phyloP scores from a whole-genome alignment of 2,888 invertebrate genomes.

The Andrena bucephala region DNA sequence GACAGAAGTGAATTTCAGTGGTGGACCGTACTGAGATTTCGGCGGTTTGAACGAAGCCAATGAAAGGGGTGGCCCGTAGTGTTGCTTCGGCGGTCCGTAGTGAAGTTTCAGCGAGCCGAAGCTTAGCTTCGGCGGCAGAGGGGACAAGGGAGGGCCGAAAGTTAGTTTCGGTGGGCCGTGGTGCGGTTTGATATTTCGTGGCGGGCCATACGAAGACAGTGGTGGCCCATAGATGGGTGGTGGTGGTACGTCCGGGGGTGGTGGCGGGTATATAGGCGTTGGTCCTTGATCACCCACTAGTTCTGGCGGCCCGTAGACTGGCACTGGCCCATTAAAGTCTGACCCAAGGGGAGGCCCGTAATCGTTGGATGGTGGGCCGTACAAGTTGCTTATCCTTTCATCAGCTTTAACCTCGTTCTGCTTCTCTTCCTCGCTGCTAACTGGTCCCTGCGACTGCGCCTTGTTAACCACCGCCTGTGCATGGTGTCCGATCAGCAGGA shows the following conservation, averaged over 20 bases:
- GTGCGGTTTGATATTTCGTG: constrained; percentile 79
- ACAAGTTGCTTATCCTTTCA: constrained; percentile 80
- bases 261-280: constrained; percentile 85
- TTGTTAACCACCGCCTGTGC: constrained; percentile 80
- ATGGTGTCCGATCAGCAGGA: constrained; percentile 74
- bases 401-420: constrained; percentile 74
- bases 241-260: constrained; percentile 84
- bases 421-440: constrained; percentile 70
- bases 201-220: constrained; percentile 78
- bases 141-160: constrained; percentile 74
- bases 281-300: constrained; percentile 82
- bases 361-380: constrained; percentile 70
- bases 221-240: constrained; percentile 82
- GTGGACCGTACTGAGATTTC: constrained; percentile 81
- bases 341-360: constrained; percentile 74
- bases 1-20: constrained; percentile 80
- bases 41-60: constrained; percentile 81
- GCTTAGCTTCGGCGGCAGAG: constrained; percentile 67
- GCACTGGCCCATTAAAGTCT: constrained; percentile 80
- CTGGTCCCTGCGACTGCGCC: constrained; percentile 45
- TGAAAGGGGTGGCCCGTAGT: constrained; percentile 70
- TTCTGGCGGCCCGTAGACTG: constrained; percentile 84
- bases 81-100: constrained; percentile 82
- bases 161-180: constrained; percentile 85
- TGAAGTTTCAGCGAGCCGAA: constrained; percentile 84